phyloP scores from a whole-genome alignment of 2,888 invertebrate genomes.

The Anorthoa munda region DNA sequence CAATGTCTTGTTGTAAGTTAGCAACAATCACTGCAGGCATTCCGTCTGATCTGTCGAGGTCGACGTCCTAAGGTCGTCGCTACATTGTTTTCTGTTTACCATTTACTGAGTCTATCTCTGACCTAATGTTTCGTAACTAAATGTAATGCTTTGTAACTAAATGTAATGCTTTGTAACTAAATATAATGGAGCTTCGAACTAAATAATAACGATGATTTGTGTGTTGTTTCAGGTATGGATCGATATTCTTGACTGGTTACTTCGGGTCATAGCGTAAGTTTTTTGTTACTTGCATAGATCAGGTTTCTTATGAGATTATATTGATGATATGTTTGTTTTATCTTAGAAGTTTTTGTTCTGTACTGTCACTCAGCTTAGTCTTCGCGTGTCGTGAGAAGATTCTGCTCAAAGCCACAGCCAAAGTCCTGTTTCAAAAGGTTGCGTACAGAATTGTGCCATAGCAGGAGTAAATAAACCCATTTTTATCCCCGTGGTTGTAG shows the following conservation, averaged over 20 bases:
- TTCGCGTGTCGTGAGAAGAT: slow-evolving; percentile 8
- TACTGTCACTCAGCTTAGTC: not conserved
- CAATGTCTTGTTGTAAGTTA: slow-evolving; percentile 32
- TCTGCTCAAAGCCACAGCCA: too few species aligned
- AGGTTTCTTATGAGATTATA: slow-evolving; percentile 13
- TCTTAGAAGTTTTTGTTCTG: not conserved
- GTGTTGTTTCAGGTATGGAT: slow-evolving; percentile 55
- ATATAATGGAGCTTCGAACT: slow-evolving; percentile 18
- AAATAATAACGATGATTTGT: slow-evolving; percentile 36
- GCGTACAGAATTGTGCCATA: too few species aligned
- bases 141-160: slow-evolving; percentile 31
- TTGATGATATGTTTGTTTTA: slow-evolving; percentile 15
- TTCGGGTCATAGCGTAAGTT: slow-evolving; percentile 16
- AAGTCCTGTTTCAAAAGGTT: too few species aligned
- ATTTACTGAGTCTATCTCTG: slow-evolving; percentile 29
- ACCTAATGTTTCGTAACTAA: slow-evolving; percentile 29
- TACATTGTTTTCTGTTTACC: slow-evolving; percentile 57
- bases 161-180: slow-evolving; percentile 27
- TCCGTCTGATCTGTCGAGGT: slow-evolving; percentile 55
- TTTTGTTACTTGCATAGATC: slow-evolving; percentile 16
- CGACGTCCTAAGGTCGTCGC: slow-evolving; percentile 56
- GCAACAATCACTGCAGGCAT: slow-evolving; percentile 43
- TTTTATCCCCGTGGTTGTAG: too few species aligned
- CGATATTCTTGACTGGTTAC: slow-evolving; percentile 22
- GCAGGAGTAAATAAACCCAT: too few species aligned